phyloP scores from a whole-genome alignment of 1,140 invertebrate species.

The Cotesia typhae region DNA sequence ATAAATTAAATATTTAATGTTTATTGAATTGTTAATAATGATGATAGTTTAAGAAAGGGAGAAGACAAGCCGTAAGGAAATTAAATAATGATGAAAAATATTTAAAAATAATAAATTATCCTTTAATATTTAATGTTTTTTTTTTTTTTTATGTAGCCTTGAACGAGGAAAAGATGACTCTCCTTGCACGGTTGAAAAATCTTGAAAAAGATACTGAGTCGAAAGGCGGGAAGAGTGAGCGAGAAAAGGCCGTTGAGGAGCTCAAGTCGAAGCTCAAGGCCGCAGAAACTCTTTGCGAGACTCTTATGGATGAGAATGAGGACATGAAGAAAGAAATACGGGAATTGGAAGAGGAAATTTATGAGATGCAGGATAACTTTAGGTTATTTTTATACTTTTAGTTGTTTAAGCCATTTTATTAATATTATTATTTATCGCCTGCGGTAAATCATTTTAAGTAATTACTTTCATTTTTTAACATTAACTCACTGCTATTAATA shows the following conservation, averaged over 20 bases:
- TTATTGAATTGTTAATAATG: neutral
- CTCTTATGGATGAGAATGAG: constrained; percentile 96
- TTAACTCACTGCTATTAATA: constrained; percentile 48
- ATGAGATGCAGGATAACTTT: constrained; percentile 98
- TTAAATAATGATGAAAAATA: constrained; percentile 11
- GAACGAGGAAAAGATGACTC: constrained; percentile 58
- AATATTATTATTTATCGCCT: constrained; percentile 55
- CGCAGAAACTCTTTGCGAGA: constrained; percentile 89
- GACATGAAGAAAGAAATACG: constrained; percentile 92
- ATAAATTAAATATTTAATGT: neutral
- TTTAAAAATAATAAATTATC: constrained; percentile 10
- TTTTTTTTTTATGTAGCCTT: constrained; percentile 47
- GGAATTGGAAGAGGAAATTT: constrained; percentile 95
- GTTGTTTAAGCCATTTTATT: constrained; percentile 22
- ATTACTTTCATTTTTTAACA: constrained; percentile 53
- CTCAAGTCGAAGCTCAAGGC: constrained; percentile 81
- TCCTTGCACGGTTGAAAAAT: constrained; percentile 65
- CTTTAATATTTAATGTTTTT: constrained; percentile 2
- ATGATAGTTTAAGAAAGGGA: neutral
- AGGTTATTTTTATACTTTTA: constrained; percentile 62
- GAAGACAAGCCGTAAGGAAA: constrained; percentile 2
- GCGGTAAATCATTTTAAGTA: constrained; percentile 42
- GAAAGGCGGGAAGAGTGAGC: constrained; percentile 62
- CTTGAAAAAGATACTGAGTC: constrained; percentile 62
- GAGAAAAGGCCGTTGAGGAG: constrained; percentile 71